phyloP scores from a whole-genome alignment of 2,113 vertebrate genomes.

The Vanacampus margaritifer region DNA sequence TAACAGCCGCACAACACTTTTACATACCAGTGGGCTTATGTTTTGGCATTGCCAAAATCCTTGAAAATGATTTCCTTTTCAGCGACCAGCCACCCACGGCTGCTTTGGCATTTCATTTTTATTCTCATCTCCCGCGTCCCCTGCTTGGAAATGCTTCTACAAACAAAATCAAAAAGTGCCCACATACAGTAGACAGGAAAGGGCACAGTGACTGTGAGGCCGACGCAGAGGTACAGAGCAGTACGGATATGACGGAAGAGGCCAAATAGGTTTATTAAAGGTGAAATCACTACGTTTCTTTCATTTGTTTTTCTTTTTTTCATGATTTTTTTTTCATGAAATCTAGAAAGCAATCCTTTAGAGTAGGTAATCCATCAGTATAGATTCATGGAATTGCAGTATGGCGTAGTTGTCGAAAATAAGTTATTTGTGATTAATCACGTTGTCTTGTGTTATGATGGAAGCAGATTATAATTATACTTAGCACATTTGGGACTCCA shows the following conservation, averaged over 20 bases:
- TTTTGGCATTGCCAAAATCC: conserved; percentile 36
- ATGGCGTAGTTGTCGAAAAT: conserved; percentile 52
- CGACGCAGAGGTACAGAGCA: conserved; percentile 1
- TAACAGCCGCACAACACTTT: conserved; percentile 19
- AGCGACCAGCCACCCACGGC: conserved; percentile 29
- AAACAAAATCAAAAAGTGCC: conserved; percentile 35
- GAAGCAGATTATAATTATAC: conserved; percentile 47
- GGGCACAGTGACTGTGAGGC: background rate
- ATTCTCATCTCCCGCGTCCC: conserved; percentile 31
- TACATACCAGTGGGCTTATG: conserved; percentile 36
- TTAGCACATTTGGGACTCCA: conserved; percentile 44
- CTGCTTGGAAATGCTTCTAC: conserved; percentile 27
- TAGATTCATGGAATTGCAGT: conserved; percentile 18
- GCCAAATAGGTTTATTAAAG: background rate
- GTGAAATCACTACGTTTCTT: conserved; percentile 1
- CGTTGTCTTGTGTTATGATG: conserved; percentile 40
- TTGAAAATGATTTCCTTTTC: conserved; percentile 42
- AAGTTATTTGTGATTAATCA: conserved; percentile 62
- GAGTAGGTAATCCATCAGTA: background rate
- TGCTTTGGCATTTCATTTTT: conserved; percentile 50
- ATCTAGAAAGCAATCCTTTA: background rate
- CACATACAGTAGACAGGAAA: conserved; percentile 23
- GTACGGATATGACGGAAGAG: background rate
- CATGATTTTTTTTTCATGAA: conserved; percentile 5
- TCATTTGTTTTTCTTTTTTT: background rate